Evolutionary conservation across 2,113 vertebrate species (phyloP).

Genomic region (Calcarius ornatus): DNA sequence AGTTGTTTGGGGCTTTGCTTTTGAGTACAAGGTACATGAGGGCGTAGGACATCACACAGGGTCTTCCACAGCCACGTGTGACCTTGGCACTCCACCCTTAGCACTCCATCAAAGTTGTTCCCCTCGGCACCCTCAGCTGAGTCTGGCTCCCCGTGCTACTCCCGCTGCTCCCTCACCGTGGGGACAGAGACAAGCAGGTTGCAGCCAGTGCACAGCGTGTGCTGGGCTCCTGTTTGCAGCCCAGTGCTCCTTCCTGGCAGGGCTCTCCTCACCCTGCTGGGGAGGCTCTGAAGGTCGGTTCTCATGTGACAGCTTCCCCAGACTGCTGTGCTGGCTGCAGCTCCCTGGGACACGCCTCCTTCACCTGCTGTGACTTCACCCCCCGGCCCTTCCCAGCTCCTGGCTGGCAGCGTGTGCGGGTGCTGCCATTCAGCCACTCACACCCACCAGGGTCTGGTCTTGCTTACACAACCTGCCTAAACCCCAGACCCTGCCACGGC

Average conservation of each 20-base stretch:
- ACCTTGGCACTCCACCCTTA: neutral
- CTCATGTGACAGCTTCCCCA: neutral
- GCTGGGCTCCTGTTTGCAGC: neutral
- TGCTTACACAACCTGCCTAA: neutral
- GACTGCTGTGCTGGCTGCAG: neutral
- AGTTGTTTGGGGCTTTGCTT: neutral
- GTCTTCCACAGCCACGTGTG: neutral
- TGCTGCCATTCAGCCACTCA: neutral
- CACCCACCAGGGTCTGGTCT: neutral
- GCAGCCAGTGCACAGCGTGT: neutral
- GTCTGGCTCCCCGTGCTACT: neutral
- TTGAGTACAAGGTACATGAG: neutral
- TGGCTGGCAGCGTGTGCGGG: fast-evolving
- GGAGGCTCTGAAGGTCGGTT: neutral
- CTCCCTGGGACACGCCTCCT: neutral
- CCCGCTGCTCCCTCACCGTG: neutral
- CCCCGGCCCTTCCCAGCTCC: fast-evolving
- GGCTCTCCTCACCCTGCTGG: neutral
- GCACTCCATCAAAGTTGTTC: neutral
- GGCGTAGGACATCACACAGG: fast-evolving
- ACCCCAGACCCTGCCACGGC: neutral
- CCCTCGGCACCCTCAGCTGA: neutral
- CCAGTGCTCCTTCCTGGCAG: neutral
- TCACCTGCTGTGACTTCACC: neutral
- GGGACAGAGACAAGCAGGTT: neutral